phyloP scores from a whole-genome alignment of 2,888 invertebrate genomes.

The Trileptium ribeirensis region DNA sequence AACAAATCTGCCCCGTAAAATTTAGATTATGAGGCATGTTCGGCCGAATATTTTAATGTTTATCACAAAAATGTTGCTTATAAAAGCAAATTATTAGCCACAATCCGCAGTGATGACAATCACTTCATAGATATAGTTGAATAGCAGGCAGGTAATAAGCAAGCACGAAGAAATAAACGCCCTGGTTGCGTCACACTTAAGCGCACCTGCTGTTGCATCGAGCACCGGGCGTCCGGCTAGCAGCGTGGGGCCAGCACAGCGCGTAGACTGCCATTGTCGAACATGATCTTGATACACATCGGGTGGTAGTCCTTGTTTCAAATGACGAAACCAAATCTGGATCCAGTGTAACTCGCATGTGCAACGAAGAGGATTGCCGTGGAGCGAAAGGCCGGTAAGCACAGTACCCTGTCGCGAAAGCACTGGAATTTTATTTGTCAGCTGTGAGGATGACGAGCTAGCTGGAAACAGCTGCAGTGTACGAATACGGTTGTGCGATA shows the following conservation, averaged over 20 bases:
- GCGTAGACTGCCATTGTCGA: not conserved
- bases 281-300: not conserved
- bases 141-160: no score
- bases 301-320: conserved; percentile 2
- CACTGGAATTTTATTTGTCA: not conserved
- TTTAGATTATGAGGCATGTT: no score
- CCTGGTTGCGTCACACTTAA: not conserved
- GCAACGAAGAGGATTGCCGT: conserved; percentile 21
- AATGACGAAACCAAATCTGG: conserved; percentile 13
- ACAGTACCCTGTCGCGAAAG: conserved; percentile 24
- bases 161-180: no score
- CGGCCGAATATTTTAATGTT: no score
- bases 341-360: conserved; percentile 22
- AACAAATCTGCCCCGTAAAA: no score
- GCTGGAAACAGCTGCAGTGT: conserved; percentile 8
- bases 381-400: conserved; percentile 15
- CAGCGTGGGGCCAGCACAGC: not conserved
- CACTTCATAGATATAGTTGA: no score
- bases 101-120: no score
- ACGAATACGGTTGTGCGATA: conserved; percentile 18
- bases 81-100: no score
- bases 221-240: not conserved
- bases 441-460: not conserved
- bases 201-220: not conserved
- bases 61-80: no score